Evolutionary conservation across 2,797 vertebrate species (phyloP).

Genomic region (Pseudochromis fuscus): DNA sequence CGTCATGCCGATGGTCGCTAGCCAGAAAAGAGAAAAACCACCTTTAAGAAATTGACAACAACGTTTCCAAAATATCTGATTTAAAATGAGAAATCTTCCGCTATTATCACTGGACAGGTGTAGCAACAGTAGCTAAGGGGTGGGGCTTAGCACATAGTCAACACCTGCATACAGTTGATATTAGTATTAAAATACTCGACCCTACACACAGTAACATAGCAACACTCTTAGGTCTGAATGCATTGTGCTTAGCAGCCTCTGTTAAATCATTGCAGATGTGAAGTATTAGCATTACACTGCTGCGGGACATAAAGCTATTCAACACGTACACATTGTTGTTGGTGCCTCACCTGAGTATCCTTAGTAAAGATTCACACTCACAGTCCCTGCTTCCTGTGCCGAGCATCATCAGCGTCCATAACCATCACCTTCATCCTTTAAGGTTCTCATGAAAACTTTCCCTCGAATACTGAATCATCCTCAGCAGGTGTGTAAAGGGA

Average conservation of each 20-base stretch:
- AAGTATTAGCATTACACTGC: slow-evolving; percentile 29
- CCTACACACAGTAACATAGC: slow-evolving; percentile 26
- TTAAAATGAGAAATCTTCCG: too few species aligned
- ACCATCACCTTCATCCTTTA: slow-evolving; percentile 11
- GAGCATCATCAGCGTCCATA: slow-evolving; percentile 13
- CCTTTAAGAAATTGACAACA: too few species aligned
- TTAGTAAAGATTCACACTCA: slow-evolving; percentile 32
- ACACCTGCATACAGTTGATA: slow-evolving; percentile 14
- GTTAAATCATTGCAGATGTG: slow-evolving; percentile 42
- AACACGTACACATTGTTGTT: slow-evolving; percentile 42
- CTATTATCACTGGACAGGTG: not conserved
- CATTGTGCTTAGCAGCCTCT: slow-evolving; percentile 60
- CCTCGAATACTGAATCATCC: slow-evolving; percentile 23
- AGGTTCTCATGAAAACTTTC: slow-evolving; percentile 6
- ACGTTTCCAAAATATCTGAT: too few species aligned
- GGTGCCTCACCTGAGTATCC: slow-evolving; percentile 43
- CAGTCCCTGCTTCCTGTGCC: slow-evolving; percentile 1
- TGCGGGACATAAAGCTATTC: slow-evolving; percentile 51
- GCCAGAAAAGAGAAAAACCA: too few species aligned
- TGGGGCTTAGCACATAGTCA: slow-evolving; percentile 29
- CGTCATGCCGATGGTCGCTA: too few species aligned
- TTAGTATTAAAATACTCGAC: slow-evolving; percentile 36
- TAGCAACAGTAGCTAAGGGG: slow-evolving; percentile 1
- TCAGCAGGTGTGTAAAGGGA: slow-evolving; percentile 23
- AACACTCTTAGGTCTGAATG: slow-evolving; percentile 47